These are phyloP conservation scores for Polyploca ridens DNA, from an alignment of 2,888 invertebrate species.

Conservation along the genomic window DNA sequence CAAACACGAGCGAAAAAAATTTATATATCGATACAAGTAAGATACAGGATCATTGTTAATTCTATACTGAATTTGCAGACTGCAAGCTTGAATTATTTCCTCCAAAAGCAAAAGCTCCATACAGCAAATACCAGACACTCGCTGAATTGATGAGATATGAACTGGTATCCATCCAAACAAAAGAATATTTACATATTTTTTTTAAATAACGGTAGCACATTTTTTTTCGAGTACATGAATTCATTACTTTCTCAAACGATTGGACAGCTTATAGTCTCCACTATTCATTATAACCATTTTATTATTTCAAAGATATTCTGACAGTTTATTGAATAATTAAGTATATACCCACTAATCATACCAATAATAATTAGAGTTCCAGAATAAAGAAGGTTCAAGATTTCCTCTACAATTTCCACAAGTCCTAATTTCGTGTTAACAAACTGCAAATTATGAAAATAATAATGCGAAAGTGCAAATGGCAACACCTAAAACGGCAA, in stretches of 20 bases:
- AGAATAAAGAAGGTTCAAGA: neutral
- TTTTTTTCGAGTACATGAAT: neutral
- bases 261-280: neutral
- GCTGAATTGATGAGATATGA: neutral
- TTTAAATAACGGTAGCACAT: neutral
- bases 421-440: neutral
- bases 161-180: neutral
- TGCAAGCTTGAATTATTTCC: neutral
- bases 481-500: conserved; percentile 34
- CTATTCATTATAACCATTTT: no score
- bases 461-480: neutral
- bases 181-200: neutral
- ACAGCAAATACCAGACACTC: neutral
- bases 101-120: no score
- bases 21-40: no score
- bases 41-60: neutral
- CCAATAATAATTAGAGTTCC: neutral
- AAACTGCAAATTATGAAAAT: no score
- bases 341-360: no score
- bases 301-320: no score
- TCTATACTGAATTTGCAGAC: neutral
- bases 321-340: no score
- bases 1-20: no score
- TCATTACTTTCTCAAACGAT: neutral
- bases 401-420: neutral